Evolutionary conservation across 37 sponge, comb jelly and placozoan species (phyloP).

Genomic region (Eunapius fragilis): DNA sequence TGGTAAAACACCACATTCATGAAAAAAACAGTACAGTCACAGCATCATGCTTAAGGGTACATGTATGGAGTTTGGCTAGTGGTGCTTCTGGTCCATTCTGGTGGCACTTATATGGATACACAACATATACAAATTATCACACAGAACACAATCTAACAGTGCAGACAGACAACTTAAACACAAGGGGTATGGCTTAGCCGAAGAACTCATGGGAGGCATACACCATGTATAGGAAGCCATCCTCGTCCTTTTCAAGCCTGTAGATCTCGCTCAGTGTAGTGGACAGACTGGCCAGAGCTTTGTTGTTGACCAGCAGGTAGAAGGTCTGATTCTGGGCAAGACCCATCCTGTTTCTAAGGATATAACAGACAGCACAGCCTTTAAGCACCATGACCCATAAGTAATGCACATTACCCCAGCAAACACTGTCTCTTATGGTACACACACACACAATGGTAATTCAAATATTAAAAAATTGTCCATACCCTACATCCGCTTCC

Average conservation of each 20-base stretch:
- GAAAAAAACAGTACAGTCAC: background rate
- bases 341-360: conserved; percentile 89
- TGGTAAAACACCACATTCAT: background rate
- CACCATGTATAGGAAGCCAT: conserved; percentile 99
- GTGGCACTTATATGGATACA: background rate
- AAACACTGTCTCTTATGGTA: background rate
- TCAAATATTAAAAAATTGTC: no score
- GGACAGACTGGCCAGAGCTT: conserved; percentile 93
- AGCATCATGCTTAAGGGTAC: background rate
- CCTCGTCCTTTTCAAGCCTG: conserved; percentile 90
- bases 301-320: conserved; percentile 98
- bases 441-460: background rate
- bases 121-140: background rate
- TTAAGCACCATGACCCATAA: background rate
- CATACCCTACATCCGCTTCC: no score
- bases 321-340: conserved; percentile 93
- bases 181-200: conserved; percentile 49
- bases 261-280: conserved; percentile 94
- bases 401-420: no score
- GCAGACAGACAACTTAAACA: background rate
- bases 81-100: background rate
- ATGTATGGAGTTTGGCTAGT: background rate
- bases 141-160: background rate
- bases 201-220: conserved; percentile 99
- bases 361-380: background rate